Conservation (phyloP, 1,140 invertebrate species). For the Battus philenor region DNA sequence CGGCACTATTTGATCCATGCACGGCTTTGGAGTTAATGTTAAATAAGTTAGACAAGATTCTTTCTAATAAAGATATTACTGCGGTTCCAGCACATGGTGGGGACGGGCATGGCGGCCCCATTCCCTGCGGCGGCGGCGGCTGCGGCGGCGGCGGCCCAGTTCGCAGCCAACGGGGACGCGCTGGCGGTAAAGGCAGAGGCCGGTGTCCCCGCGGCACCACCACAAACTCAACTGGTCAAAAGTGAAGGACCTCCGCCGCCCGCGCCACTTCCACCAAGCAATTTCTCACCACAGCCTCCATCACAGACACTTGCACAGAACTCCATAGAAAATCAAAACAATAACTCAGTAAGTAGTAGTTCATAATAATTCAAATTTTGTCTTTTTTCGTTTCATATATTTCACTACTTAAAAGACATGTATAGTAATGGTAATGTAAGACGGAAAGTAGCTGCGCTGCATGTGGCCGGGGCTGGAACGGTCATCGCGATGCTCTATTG, state of each 20-base stretch:
- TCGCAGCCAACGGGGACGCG: conserved; percentile 83
- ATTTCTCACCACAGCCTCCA: conserved; percentile 68
- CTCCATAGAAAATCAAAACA: conserved; percentile 72
- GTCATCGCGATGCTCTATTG: too few species aligned
- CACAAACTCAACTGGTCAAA: conserved; percentile 64
- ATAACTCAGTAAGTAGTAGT: conserved; percentile 75
- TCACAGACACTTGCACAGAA: conserved; percentile 59
- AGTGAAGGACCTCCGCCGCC: conserved; percentile 65
- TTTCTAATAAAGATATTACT: conserved; percentile 17
- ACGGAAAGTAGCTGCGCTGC: too few species aligned
- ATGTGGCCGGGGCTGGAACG: too few species aligned
- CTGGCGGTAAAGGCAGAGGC: conserved; percentile 77
- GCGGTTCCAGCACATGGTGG: conserved; percentile 93
- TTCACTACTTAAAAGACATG: too few species aligned
- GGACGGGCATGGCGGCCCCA: conserved; percentile 91
- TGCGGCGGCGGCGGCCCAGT: conserved; percentile 80
- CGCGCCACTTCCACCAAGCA: conserved; percentile 61
- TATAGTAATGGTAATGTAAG: too few species aligned
- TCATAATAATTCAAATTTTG: too few species aligned
- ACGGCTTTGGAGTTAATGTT: too few species aligned
- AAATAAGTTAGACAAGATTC: too few species aligned
- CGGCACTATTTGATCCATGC: too few species aligned
- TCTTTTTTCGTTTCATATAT: too few species aligned
- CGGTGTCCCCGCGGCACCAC: conserved; percentile 60
- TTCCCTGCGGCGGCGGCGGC: conserved; percentile 86